Evolutionary conservation across 1,140 invertebrate genomes (phyloP), one percentile per base, ranked within the genome.

Genomic region (Drosophila lacertosa): DNA sequence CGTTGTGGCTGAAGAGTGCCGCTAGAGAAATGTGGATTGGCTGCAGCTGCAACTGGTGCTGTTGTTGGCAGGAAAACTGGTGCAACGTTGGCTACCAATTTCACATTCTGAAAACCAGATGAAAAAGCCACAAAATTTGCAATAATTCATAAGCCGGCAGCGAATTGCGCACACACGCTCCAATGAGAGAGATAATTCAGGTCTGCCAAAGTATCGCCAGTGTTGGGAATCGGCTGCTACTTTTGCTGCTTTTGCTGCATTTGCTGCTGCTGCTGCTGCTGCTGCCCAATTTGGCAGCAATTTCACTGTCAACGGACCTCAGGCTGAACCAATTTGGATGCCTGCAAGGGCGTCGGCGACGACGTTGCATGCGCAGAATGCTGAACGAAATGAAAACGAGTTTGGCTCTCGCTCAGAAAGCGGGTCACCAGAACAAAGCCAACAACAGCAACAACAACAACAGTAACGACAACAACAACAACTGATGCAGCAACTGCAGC

Each of bases 61-160:
- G 44, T 37, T 22, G 24, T 11, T 58, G 54, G 22, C 47, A 62
- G 26, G 57, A 65, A 76, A 79, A 79, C 77, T 79, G 77, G 77
- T 79, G 77, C 77, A 74, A 32, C 15, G 24, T 29, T 48, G 32
- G 42, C 71, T 58, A 45, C 71, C 77, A 84, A 84, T 84, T 84
- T 88, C 81, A 88, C 81, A 86, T 86, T 86, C 81, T 88, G 70
- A 86, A 88, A 81, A 88, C 76, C 60, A 77, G 82, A 67, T 74
- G n/a, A 88, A 88, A 74, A 74, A 70, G 63, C 76, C 82, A 88
- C 74, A 63, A 81, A 88, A 88, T 81, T 74, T 74, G 63, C 81
- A 86, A 86, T 81, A 81, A 86, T 86, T 86, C 82, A 86, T 86
- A 88, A 86, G 68, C 76, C 68, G 73, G 74, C 74, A 77, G 64